phyloP scores from a whole-genome alignment of 2,888 invertebrate species.

The Aphidoletes aphidimyza region DNA sequence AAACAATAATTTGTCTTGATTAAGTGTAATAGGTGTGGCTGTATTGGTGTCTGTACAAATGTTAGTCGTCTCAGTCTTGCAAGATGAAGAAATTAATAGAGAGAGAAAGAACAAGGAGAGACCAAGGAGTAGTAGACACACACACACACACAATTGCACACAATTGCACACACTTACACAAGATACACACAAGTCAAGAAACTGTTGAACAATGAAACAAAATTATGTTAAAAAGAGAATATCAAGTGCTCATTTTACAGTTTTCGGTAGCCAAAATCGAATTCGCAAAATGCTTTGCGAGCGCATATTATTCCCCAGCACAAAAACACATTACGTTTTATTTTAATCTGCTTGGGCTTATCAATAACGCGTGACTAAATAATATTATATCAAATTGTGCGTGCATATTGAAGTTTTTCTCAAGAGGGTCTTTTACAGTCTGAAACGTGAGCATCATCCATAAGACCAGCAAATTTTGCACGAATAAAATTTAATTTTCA shows the following conservation, averaged over 20 bases:
- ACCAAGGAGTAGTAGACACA: too few relatives aligned
- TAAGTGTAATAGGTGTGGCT: slow-evolving; percentile 24
- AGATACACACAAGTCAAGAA: slow-evolving; percentile 13
- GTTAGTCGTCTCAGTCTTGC: slow-evolving; percentile 1
- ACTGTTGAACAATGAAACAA: neutral
- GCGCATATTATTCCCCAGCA: neutral
- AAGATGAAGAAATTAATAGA: neutral
- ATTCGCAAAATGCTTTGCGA: neutral
- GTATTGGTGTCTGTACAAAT: slow-evolving; percentile 4
- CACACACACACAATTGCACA: too few relatives aligned
- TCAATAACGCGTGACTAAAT: slow-evolving; percentile 36
- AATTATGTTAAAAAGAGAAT: neutral
- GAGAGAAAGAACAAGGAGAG: neutral
- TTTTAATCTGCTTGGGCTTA: neutral
- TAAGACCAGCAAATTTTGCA: too few relatives aligned
- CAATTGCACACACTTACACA: too few relatives aligned
- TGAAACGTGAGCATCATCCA: too few relatives aligned
- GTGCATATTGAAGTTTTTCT: neutral
- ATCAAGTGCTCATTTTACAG: neutral
- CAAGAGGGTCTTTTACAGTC: neutral
- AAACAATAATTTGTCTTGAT: slow-evolving; percentile 36
- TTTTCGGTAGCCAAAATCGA: too few relatives aligned
- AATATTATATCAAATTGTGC: slow-evolving; percentile 13
- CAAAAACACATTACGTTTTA: neutral
- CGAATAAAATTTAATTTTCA: too few relatives aligned